Percentiles rank a stretch among this genome's conserved stretches.
phyloP scores from a whole-genome alignment of 2,113 vertebrate genomes.

The Entelurus aequoreus region DNA sequence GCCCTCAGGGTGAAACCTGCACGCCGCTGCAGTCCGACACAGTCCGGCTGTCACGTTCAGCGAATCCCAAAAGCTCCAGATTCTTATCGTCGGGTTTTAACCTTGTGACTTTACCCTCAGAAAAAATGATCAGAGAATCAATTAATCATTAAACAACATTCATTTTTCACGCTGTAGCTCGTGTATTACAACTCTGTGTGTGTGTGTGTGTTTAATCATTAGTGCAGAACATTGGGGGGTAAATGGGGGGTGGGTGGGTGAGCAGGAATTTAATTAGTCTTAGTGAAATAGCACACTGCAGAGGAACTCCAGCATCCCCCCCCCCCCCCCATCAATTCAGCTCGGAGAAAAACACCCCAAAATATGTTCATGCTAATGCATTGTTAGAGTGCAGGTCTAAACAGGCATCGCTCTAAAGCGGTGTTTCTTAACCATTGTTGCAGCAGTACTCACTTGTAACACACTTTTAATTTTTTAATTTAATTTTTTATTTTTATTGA shows the following conservation, averaged over 20 bases:
- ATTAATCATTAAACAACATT: constrained; percentile 15
- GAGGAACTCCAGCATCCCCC: neutral
- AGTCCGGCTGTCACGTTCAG: neutral
- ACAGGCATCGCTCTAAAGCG: no score
- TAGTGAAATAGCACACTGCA: constrained; percentile 27
- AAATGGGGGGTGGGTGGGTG: neutral
- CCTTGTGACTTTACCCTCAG: neutral
- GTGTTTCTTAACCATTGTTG: no score
- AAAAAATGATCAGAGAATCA: constrained; percentile 4
- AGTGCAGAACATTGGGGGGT: constrained; percentile 17
- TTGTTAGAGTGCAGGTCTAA: no score
- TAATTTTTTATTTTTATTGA: no score
- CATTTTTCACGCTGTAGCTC: neutral
- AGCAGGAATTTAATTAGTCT: constrained; percentile 43
- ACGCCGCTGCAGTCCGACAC: constrained; percentile 42
- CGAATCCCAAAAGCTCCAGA: no score
- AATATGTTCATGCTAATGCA: no score
- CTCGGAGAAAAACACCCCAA: no score
- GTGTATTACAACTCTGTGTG: neutral
- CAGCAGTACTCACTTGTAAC: no score
- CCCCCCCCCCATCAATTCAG: no score
- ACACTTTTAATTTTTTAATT: no score
- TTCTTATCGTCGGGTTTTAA: neutral
- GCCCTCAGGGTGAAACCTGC: constrained; percentile 26
- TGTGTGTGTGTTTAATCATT: constrained; percentile 35